Base-by-base conservation (phyloP, 2,888 invertebrate genomes). In the Apomyelois bistriatella region DNA sequence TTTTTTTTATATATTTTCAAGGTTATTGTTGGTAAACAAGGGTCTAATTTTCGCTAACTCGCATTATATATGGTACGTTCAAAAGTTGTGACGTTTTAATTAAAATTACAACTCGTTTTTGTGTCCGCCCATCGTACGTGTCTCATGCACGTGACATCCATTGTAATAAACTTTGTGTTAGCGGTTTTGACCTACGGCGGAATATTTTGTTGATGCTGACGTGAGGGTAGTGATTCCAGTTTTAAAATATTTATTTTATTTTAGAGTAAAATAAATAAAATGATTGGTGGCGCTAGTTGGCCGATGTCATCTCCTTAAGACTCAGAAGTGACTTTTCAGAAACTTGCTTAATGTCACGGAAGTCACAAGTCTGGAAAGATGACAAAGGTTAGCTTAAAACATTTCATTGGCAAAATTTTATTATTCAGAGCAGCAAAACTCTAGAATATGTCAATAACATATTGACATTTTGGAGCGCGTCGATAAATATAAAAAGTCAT, bases 41-140 rank as follows among this genome's bases (percentile, higher is more conserved):
- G 32, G 57, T 62, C 57, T 64, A 63, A 64, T 66, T 66, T 57
- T 56, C 22, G 22, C 57, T 61, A 59, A 68, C 63, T 57, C 66
- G 58, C 64, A 66, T 70, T 72, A 72, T 68, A 64, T 72, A 70
- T 73, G 66, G 69, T 64, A 69, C 66, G 71, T 72, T 67, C 69
- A 79, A 76, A 85, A 85, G 82, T 82, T 83, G 75, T 74, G 83
- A 79, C 76, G 73, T 79, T 86, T 85, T 82, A 84, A 86, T 87
- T 85, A 80, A 86, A 85, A 82, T 85, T 77, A 82, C 70, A 73
- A 75, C 74, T 78, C 69, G 75, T 78, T 81, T 76, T 79, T 77
- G 74, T 74, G 74, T 74, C 67, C 64, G 69, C 69, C 66, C 72
- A 68, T 69, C 67, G 72, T 74, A 76, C 79, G 74, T 78, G 79